Conservation (phyloP, 2,888 invertebrate species). For the Cosmopolites sordidus region DNA sequence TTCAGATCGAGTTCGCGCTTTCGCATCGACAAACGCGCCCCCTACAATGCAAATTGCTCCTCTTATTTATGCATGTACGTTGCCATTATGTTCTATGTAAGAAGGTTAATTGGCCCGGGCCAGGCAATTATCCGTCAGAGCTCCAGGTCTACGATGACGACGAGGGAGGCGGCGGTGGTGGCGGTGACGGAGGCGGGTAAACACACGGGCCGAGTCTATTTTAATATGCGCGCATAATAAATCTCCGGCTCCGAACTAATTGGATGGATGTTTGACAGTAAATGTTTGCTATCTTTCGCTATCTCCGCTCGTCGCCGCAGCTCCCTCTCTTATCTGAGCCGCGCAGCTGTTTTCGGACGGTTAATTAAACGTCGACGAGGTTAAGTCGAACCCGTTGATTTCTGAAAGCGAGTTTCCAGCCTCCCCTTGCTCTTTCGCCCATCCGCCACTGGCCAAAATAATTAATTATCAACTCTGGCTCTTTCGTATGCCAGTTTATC, state of each 20-base stretch:
- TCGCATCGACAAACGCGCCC: conserved; percentile 17
- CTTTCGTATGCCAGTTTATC: too few species aligned
- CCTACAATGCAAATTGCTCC: conserved; percentile 23
- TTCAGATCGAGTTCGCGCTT: conserved; percentile 14
- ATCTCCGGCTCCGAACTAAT: conserved; percentile 46
- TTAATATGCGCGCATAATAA: conserved; percentile 45
- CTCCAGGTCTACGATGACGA: conserved; percentile 30
- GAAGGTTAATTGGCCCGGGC: conserved; percentile 42
- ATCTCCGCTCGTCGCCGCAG: conserved; percentile 30
- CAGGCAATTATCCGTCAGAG: conserved; percentile 42
- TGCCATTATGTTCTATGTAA: conserved; percentile 28
- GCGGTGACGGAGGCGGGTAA: conserved; percentile 14
- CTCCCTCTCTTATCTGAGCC: conserved; percentile 26
- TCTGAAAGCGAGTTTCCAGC: conserved; percentile 6
- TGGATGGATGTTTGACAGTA: conserved; percentile 48
- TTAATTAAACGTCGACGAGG: conserved; percentile 19
- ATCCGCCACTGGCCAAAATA: too few species aligned
- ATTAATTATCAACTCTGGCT: too few species aligned
- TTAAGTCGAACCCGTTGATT: conserved; percentile 18
- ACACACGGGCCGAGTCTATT: conserved; percentile 35
- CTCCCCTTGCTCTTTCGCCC: too few species aligned
- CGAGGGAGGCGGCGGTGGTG: not conserved
- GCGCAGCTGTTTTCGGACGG: conserved; percentile 32
- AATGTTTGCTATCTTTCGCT: conserved; percentile 33
- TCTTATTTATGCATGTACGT: conserved; percentile 25